Evolutionary conservation across 2,113 vertebrate species (phyloP).

Genomic region (Larimichthys polyactis): DNA sequence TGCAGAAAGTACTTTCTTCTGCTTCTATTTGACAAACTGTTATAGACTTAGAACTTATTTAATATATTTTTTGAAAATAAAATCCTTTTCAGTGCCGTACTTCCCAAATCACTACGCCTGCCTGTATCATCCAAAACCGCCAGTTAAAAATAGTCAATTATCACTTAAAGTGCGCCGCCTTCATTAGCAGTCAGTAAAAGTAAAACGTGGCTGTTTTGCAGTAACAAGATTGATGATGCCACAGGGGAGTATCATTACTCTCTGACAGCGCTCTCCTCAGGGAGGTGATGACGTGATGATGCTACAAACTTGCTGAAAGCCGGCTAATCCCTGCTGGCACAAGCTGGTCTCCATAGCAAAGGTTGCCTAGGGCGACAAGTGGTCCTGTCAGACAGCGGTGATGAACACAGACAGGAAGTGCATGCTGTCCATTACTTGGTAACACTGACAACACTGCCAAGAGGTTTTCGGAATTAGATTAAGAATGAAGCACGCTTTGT

Average conservation of each 20-base stretch:
- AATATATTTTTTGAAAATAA: background rate
- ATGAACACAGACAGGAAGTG: conserved; percentile 39
- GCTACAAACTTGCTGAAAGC: conserved; percentile 39
- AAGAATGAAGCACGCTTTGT: too few relatives aligned
- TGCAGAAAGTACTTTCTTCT: background rate
- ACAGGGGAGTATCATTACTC: background rate
- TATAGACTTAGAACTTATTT: background rate
- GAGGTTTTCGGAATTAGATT: background rate
- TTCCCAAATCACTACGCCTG: background rate
- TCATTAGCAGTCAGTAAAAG: background rate
- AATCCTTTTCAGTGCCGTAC: background rate
- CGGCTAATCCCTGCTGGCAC: conserved; percentile 35
- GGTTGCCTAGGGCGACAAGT: conserved; percentile 67
- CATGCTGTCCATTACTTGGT: conserved; percentile 13
- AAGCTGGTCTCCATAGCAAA: conserved; percentile 62
- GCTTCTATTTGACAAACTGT: background rate
- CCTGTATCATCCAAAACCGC: background rate
- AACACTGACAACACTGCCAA: background rate
- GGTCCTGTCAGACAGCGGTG: conserved; percentile 45
- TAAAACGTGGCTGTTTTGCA: background rate
- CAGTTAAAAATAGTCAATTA: background rate
- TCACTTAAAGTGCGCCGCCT: background rate
- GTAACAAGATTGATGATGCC: background rate
- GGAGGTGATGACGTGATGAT: conserved; percentile 15
- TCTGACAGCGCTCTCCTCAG: conserved; percentile 24